Base-by-base conservation (phyloP, 2,888 invertebrate species). In the Epistrophella euchroma region DNA sequence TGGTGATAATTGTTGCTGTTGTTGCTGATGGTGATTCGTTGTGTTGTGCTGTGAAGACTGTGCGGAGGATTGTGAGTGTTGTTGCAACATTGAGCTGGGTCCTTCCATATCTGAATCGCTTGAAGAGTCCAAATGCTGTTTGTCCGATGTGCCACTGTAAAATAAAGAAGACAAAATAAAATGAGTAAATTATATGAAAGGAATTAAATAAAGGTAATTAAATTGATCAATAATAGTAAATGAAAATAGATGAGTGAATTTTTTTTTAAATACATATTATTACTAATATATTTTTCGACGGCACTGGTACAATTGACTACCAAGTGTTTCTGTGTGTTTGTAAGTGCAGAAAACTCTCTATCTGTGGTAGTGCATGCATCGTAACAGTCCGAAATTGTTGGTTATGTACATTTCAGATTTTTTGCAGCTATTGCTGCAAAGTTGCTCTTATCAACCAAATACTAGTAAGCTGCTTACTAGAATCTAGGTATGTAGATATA, bases 101-200 rank as follows among this genome's bases (percentile, higher is more conserved):
- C 92, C 90, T 88, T 93, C 93, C 90, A 93, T 92, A 90, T 93
- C 93, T 11, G 93, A 93, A 89, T 93, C 93, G 89, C 92, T 92
- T 60, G 93, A 93, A 82, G 93, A 91, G 88, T 93, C 93, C 88
- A 93, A 89, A 88, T 92, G 92, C 77, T 93, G 93, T 81, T 93
- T 93, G 85, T 93, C 93, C 72, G 92, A 92, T n/a, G 91, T 92
- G 85, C 93, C 92, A 88, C 92, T 92, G 88, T 78, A 89, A 84
- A 75, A 62, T 73, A 50, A 74, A 60, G 55, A 17, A n/a, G 58
- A 76, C 22, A 32, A 0, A 3, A 45, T 19, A 11, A 15, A 19
- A 35, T 17, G 1, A 37, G 19, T 37, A 32, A 35, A 43, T 22
- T 35, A 9, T 15, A 56, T 28, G 4, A 7, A 5, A 32, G 17